Evolutionary conservation across 2,797 vertebrate genomes (phyloP), one percentile per base, ranked within the genome.

Genomic region (Anguilla megastoma): DNA sequence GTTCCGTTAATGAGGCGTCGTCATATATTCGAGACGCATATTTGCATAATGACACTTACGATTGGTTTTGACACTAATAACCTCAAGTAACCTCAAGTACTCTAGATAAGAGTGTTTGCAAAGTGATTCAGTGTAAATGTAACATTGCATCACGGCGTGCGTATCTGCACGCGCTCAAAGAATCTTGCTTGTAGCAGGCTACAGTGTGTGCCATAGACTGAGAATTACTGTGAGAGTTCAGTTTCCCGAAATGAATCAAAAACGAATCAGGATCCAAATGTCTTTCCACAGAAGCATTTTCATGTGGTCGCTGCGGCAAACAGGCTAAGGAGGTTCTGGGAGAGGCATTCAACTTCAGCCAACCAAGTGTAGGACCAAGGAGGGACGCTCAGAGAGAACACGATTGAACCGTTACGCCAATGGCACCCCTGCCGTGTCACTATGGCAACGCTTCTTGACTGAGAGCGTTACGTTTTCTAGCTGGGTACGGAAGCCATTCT

Each of bases 271-370:
- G 69, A 33, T 36, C 30, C 54, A 27, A 76, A 74, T 54, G 71
- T 54, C 50, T 83, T 89, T 50, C 90, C 92, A 87, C 93, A 98
- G 97, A 97, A 98, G 95, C 97, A 98, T 90, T 98, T 97, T 90
- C 95, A 97, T 0, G 97, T 93, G 54, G 96, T 97, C 60, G 93
- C 97, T 74, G 97, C 97, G 50, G 97, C 97, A 50, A 97, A 97
- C 94, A 95, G 97, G 85, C 92, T 98, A 91, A 96, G 95, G 92
- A 97, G 96, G 88, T 96, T 94, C 93, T 95, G 87, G 90, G 90
- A 92, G 58, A 88, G 85, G 89, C 95, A 89, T 91, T 91, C 91
- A 27, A 52, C 56, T 16, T 12, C 52, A 54, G 10, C 88, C 27
- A 92, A 87, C 83, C 86, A 88, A 2, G 60, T 74, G 14, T 91